phyloP scores from a whole-genome alignment of 2,113 vertebrate species.

The Forbesichthys agassizii region DNA sequence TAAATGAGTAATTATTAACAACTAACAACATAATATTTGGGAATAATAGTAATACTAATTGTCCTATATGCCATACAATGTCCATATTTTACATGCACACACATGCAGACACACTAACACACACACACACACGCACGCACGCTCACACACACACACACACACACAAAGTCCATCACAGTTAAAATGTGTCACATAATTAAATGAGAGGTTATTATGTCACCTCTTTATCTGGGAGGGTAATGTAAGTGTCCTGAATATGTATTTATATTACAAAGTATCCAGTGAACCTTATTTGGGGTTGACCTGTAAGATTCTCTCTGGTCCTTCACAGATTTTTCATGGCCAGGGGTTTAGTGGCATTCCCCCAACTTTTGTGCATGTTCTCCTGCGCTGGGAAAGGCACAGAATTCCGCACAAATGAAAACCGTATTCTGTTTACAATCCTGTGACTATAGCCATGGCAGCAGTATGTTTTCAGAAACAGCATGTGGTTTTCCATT shows the following conservation, averaged over 20 bases:
- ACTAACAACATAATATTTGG: no score
- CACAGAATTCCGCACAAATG: conserved; percentile 66
- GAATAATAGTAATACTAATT: no score
- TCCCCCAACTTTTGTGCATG: conserved; percentile 48
- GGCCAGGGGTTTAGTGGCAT: conserved; percentile 47
- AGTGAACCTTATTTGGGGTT: conserved; percentile 26
- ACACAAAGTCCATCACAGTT: background rate
- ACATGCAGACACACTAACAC: background rate
- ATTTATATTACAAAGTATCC: conserved; percentile 22
- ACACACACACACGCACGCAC: no score
- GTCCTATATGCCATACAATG: no score
- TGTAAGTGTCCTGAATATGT: conserved; percentile 22
- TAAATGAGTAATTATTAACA: no score
- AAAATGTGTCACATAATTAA: no score
- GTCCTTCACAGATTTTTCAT: conserved; percentile 49
- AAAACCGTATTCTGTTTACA: conserved; percentile 64
- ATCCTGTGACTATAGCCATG: conserved; percentile 37
- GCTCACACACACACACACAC: background rate
- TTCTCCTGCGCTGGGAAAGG: conserved; percentile 43
- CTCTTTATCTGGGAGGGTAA: background rate
- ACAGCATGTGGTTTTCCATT: conserved; percentile 27
- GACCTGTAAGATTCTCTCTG: conserved; percentile 43
- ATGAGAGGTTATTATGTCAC: background rate
- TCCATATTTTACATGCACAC: background rate
- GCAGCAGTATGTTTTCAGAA: conserved; percentile 36